Evolutionary conservation across 2,888 invertebrate species (phyloP), one percentile per base, ranked within the genome.

Genomic region (Aphrophora alni): DNA sequence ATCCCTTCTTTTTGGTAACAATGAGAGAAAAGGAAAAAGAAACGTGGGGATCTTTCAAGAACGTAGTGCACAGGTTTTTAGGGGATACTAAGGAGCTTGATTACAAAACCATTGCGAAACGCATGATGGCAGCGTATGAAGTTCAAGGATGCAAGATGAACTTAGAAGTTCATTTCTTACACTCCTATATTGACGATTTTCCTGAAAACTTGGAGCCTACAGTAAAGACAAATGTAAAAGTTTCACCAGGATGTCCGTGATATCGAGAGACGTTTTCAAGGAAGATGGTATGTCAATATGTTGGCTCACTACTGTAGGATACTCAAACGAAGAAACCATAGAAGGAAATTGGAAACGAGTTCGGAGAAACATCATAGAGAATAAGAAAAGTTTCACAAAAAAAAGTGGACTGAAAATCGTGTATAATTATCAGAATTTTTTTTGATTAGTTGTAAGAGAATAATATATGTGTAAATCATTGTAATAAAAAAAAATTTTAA

Each of bases 101-200:
- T 38, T 82, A 78, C 72, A 83, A 83, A 78, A 79, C 77, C 69
- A 81, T 81, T 82, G 80, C 77, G 25, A 0, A 75, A 80, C 74
- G 71, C 76, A 80, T 80, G 82, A 51, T 83, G 69, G 38, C 70
- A 69, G 71, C 70, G 17, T 77, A 77, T 21, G 14, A 77, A 70
- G 70, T 59, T 77, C 25, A 80, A 81, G 80, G 82, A 33, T 82
- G 81, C 70, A 83, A 81, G 38, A 83, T 82, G 82, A 75, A 38
- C 44, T 44, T 75, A 24, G 12, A 44, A 44, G 44, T 44, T 4
- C 44, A 44, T 44, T 44, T 44, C 44, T 14, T 44, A 44, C 10
- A 44, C 44, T 44, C 14, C 17, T 12, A 44, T 44, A 44, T 44
- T 44, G 44, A 44, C 44, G 3, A 44, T 44, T 44, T 7, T 33